Conservation (phyloP, 2,113 vertebrate species). For the Ginglymostoma cirratum region DNA sequence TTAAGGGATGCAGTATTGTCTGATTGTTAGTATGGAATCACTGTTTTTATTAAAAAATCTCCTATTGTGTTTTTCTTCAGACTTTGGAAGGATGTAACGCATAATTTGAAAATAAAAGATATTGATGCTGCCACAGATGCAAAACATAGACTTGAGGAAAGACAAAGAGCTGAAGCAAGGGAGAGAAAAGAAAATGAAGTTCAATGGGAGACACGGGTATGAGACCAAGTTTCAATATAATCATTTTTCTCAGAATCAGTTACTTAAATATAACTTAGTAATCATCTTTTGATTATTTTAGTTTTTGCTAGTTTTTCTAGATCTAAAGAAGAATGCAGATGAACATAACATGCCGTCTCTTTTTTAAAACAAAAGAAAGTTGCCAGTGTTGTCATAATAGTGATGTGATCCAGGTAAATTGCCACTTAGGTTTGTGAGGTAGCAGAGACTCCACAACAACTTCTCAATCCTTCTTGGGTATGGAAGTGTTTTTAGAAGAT, state of each 20-base stretch:
- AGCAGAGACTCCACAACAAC: not conserved
- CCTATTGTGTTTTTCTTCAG: constrained; percentile 51
- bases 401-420: not conserved
- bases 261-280: not conserved
- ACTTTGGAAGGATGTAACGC: constrained; percentile 90
- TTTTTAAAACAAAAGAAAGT: not conserved
- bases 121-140: constrained; percentile 92
- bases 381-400: not conserved
- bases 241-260: not conserved
- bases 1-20: not conserved
- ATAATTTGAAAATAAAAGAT: constrained; percentile 89
- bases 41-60: not conserved
- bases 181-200: constrained; percentile 89
- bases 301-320: too few relatives aligned
- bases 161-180: constrained; percentile 87
- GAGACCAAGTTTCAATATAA: constrained; percentile 40
- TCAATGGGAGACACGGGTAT: constrained; percentile 93
- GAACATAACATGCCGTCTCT: not conserved
- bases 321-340: not conserved
- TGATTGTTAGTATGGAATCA: not conserved
- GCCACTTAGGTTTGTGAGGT: not conserved
- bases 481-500: not conserved
- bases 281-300: not conserved
- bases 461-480: not conserved
- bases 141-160: constrained; percentile 89